Percentiles rank a stretch among this genome's conserved stretches.
Evolutionary conservation across 2,113 vertebrate genomes (phyloP).

Genomic region (Thamnaconus septentrionalis): DNA sequence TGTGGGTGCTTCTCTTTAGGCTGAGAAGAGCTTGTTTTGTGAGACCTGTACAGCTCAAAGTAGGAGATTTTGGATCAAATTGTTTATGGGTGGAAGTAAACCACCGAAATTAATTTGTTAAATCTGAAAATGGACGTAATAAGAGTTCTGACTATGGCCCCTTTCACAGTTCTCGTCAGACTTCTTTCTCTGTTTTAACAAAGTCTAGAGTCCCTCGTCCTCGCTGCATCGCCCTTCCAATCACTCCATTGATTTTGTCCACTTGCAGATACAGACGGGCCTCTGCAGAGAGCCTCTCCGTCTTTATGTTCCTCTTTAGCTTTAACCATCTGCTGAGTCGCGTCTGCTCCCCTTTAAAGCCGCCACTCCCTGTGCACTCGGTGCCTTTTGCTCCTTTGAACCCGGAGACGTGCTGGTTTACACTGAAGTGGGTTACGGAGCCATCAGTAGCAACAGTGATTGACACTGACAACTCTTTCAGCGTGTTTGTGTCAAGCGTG

Average conservation of each 20-base stretch:
- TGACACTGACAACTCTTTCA: conserved; percentile 42
- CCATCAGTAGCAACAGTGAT: conserved; percentile 55
- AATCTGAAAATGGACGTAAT: too few species aligned
- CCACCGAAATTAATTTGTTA: too few species aligned
- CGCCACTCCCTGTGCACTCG: conserved; percentile 42
- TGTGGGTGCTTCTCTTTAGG: too few species aligned
- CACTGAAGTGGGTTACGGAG: conserved; percentile 32
- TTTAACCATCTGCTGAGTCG: not conserved
- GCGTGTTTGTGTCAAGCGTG: conserved; percentile 31
- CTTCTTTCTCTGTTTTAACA: too few species aligned
- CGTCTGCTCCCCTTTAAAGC: not conserved
- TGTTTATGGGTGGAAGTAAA: too few species aligned
- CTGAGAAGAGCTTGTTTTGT: too few species aligned
- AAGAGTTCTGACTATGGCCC: too few species aligned
- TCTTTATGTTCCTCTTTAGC: too few species aligned
- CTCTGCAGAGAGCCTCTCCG: not conserved
- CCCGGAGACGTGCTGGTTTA: conserved; percentile 42
- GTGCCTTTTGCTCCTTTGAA: conserved; percentile 35
- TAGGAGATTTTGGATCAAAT: too few species aligned
- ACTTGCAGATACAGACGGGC: not conserved
- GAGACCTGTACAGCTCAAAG: too few species aligned
- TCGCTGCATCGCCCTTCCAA: conserved; percentile 9
- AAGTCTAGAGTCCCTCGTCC: too few species aligned
- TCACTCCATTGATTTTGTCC: not conserved
- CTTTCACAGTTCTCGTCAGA: too few species aligned